Percentiles rank a stretch among this genome's conserved stretches.
These are phyloP conservation scores for Rhagoletis pomonella DNA, from an alignment of 1,140 invertebrate species.

Conservation along the genomic window DNA sequence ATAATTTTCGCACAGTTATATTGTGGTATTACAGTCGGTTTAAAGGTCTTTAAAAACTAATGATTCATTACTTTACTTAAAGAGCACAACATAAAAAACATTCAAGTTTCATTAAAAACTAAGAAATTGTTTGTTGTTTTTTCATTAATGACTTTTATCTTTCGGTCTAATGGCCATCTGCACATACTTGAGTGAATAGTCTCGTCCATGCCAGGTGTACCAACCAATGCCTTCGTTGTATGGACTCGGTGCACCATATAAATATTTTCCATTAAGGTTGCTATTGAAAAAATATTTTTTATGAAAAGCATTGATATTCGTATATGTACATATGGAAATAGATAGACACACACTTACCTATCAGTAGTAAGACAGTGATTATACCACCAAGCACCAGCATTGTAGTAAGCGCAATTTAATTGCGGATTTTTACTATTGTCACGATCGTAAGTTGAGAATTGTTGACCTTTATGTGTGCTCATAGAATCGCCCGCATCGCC, in stretches of 20 bases:
- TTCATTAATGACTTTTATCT: no score
- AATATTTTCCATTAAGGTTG: constrained; percentile 58
- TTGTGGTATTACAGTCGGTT: no score
- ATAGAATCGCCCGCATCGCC: constrained; percentile 77
- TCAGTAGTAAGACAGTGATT: constrained; percentile 56
- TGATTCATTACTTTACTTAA: no score
- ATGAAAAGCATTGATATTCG: no score
- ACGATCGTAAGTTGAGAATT: constrained; percentile 59
- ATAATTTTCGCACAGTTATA: no score
- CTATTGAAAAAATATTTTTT: constrained; percentile 4
- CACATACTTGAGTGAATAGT: constrained; percentile 60
- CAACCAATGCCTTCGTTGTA: constrained; percentile 58
- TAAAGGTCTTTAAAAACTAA: no score
- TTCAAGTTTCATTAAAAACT: no score
- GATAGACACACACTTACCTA: constrained; percentile 50
- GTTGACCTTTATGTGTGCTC: constrained; percentile 56
- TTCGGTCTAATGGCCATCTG: constrained; percentile 61
- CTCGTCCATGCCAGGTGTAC: constrained; percentile 58
- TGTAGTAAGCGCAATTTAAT: constrained; percentile 55
- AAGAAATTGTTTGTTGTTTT: no score
- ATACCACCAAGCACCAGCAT: constrained; percentile 61
- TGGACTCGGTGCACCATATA: not conserved
- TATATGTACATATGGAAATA: not conserved
- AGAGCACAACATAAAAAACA: no score
- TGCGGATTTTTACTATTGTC: constrained; percentile 55